phyloP scores from a whole-genome alignment of 2,113 vertebrate genomes.

The Lophochroa leadbeateri region DNA sequence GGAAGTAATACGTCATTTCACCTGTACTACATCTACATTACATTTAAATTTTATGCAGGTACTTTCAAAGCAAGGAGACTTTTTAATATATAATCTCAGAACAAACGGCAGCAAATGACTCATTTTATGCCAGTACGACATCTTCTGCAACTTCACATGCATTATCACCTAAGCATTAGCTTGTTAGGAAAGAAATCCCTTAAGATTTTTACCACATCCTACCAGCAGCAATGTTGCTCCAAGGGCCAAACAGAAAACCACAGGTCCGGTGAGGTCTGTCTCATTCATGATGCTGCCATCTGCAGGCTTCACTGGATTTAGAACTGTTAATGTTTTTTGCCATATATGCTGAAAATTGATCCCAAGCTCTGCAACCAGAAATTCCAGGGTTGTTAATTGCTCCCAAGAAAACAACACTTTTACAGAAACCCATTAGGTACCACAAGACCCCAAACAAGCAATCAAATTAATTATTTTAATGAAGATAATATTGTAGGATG shows the following conservation, averaged over 20 bases:
- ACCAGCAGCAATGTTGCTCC: slow-evolving; percentile 86
- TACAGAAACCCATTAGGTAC: neutral
- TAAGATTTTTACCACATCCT: neutral
- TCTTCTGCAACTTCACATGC: neutral
- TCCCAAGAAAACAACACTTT: neutral
- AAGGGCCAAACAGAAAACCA: slow-evolving; percentile 84
- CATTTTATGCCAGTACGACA: neutral
- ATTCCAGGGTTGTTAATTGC: neutral
- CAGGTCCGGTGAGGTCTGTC: slow-evolving; percentile 85
- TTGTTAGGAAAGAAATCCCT: neutral
- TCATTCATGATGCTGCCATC: slow-evolving; percentile 93
- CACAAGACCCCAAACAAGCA: neutral
- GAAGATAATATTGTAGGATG: neutral
- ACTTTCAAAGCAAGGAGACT: neutral
- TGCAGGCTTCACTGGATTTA: slow-evolving; percentile 87
- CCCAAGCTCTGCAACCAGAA: slow-evolving; percentile 82
- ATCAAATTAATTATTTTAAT: neutral
- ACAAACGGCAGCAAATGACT: neutral
- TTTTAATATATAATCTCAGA: neutral
- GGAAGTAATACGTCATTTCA: neutral
- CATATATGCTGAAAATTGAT: slow-evolving; percentile 92
- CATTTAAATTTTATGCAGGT: neutral
- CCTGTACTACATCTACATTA: neutral
- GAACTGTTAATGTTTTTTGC: slow-evolving; percentile 90
- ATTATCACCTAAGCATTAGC: neutral